phyloP scores from a whole-genome alignment of 1,140 invertebrate genomes.

The Galleria mellonella region DNA sequence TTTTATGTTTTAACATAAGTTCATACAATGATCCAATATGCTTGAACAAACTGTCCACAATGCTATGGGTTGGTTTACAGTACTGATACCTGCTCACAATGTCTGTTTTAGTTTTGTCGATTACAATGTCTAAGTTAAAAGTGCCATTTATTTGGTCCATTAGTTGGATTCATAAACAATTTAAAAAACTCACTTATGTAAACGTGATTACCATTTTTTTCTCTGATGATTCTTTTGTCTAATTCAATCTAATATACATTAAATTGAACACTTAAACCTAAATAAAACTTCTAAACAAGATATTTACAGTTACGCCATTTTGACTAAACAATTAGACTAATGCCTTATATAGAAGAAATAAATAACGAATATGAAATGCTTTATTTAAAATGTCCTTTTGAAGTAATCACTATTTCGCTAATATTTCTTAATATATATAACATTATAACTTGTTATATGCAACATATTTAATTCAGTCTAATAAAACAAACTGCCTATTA shows the following conservation, averaged over 20 bases:
- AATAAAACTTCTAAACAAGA: conserved; percentile 67
- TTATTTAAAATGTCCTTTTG: conserved; percentile 62
- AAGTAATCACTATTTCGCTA: conserved; percentile 53
- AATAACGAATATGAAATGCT: conserved; percentile 72
- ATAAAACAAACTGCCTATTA: conserved; percentile 49
- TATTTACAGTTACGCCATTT: conserved; percentile 67
- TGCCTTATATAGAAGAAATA: conserved; percentile 67
- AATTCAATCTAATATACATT: conserved; percentile 62
- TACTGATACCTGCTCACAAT: conserved; percentile 25
- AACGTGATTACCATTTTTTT: conserved; percentile 29
- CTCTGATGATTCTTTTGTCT: conserved; percentile 37
- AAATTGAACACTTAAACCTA: conserved; percentile 69
- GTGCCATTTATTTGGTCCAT: conserved; percentile 59
- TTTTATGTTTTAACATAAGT: conserved; percentile 70
- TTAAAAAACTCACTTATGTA: conserved; percentile 36
- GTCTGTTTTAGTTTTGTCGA: conserved; percentile 21
- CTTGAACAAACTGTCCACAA: conserved; percentile 56
- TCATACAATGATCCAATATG: conserved; percentile 68
- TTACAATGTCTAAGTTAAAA: conserved; percentile 44
- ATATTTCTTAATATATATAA: conserved; percentile 56
- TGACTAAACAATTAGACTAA: conserved; percentile 69
- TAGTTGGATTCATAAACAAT: conserved; percentile 53
- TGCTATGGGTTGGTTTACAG: conserved; percentile 32
- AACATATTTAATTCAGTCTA: conserved; percentile 67
- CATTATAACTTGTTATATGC: conserved; percentile 51